phyloP scores from a whole-genome alignment of 2,113 vertebrate species.

The Australoheros scitulus region DNA sequence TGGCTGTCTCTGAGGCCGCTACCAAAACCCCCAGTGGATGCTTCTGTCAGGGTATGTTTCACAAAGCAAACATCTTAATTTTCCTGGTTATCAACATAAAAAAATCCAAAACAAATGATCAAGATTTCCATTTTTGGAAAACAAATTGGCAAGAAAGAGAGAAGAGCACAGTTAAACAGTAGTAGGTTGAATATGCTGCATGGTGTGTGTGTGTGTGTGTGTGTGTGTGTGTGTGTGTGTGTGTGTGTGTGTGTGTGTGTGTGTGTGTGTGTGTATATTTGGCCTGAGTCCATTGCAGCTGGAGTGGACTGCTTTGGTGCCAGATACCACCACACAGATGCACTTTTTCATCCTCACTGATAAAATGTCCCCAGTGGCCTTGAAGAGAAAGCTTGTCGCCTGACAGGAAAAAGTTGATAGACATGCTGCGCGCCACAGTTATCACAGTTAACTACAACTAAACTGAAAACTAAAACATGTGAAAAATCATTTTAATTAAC shows the following conservation, averaged over 20 bases:
- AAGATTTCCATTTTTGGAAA: not conserved
- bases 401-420: not conserved
- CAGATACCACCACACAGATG: constrained; percentile 66
- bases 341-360: constrained; percentile 10
- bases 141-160: not conserved
- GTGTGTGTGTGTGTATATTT: constrained; percentile 31
- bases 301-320: constrained; percentile 68
- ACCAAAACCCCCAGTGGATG: constrained; percentile 71
- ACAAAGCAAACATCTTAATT: not conserved
- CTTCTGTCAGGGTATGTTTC: constrained; percentile 79
- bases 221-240: constrained; percentile 9
- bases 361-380: constrained; percentile 16
- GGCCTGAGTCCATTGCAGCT: constrained; percentile 74
- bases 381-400: not conserved
- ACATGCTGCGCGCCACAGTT: not conserved
- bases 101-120: not conserved
- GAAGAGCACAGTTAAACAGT: constrained; percentile 15
- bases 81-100: not conserved
- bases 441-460: too few relatives aligned
- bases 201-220: not conserved
- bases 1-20: constrained; percentile 77
- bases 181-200: not conserved
- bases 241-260: constrained; percentile 15
- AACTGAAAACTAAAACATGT: too few relatives aligned
- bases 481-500: too few relatives aligned